Percentiles rank a stretch among this genome's conserved stretches.
phyloP scores from a whole-genome alignment of 2,113 vertebrate species.

The Pantherophis guttatus region DNA sequence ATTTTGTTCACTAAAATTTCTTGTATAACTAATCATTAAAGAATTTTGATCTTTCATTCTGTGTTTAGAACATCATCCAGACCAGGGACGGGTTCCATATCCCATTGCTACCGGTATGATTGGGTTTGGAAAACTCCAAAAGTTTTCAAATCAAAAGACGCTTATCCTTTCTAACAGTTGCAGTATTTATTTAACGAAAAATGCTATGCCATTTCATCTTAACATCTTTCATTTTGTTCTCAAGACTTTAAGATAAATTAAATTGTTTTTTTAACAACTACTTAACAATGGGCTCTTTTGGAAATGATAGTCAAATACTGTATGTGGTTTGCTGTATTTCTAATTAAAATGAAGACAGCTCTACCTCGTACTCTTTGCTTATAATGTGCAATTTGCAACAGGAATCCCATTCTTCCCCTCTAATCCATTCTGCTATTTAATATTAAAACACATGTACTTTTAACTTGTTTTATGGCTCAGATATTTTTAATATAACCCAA shows the following conservation, averaged over 20 bases:
- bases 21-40: neutral
- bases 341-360: neutral
- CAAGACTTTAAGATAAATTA: constrained; percentile 11
- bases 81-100: too few species aligned
- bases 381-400: neutral
- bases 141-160: neutral
- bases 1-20: neutral
- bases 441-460: neutral
- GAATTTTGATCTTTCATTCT: neutral
- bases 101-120: too few species aligned
- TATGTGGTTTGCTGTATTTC: neutral
- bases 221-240: neutral
- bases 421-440: neutral
- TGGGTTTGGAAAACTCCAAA: neutral
- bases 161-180: neutral
- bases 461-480: neutral
- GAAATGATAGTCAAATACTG: neutral
- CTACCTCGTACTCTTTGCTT: neutral
- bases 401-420: neutral
- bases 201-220: neutral
- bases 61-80: neutral
- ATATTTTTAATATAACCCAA: neutral
- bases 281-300: neutral
- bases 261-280: constrained; percentile 5
- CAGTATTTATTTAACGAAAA: neutral